Evolutionary conservation across 2,113 vertebrate species (phyloP).

Genomic region (Clinocottus analis): DNA sequence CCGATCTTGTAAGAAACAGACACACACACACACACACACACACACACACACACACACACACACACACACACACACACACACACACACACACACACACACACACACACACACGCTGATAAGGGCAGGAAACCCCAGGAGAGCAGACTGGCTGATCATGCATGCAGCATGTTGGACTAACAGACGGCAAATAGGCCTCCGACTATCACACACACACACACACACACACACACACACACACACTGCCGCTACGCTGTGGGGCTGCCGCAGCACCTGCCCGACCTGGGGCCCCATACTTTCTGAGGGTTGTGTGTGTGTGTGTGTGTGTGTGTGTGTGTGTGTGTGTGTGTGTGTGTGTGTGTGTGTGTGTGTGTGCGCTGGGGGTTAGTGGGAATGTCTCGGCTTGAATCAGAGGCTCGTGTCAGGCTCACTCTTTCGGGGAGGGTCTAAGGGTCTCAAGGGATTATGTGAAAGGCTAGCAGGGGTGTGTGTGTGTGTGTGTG

Average conservation of each 20-base stretch:
- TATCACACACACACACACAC: constrained; percentile 1
- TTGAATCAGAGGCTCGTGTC: constrained; percentile 76
- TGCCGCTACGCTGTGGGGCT: constrained; percentile 40
- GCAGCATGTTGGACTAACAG: constrained; percentile 73
- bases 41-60: constrained; percentile 1
- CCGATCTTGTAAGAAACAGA: constrained; percentile 27
- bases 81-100: constrained; percentile 16
- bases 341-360: constrained; percentile 64
- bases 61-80: constrained; percentile 6
- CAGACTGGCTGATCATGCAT: constrained; percentile 64
- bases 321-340: constrained; percentile 63
- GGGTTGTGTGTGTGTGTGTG: constrained; percentile 23
- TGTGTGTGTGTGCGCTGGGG: constrained; percentile 52
- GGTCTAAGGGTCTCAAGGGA: constrained; percentile 71
- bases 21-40: too few species aligned
- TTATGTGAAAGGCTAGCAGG: constrained; percentile 60
- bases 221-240: constrained; percentile 30
- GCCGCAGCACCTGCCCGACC: constrained; percentile 78
- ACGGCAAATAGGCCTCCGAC: constrained; percentile 57
- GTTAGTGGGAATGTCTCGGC: constrained; percentile 38
- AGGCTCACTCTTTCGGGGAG: constrained; percentile 75
- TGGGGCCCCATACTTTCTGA: constrained; percentile 67
- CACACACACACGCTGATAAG: constrained; percentile 21
- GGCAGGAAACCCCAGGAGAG: constrained; percentile 70
- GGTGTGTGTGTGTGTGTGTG: constrained; percentile 25